These are phyloP conservation scores for Pygmarrhopalites habei DNA, from an alignment of 1,140 invertebrate genomes.

Conservation along the genomic window DNA sequence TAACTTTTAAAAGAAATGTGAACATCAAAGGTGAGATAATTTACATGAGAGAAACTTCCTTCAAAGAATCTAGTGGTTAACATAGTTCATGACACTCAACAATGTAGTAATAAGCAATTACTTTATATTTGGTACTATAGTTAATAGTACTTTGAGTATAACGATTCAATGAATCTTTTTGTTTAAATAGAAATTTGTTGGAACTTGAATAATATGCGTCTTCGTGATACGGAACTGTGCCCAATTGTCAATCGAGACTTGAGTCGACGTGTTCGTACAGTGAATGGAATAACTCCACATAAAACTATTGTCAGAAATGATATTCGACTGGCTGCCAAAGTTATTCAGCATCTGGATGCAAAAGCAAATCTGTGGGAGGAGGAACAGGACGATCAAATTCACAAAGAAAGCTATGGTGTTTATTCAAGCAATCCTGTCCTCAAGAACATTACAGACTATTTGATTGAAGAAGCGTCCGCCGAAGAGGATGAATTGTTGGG, in stretches of 20 bases:
- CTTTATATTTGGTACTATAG: no score
- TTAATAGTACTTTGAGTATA: no score
- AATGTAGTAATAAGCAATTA: no score
- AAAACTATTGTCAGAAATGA: slow-evolving; percentile 84
- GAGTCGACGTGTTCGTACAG: slow-evolving; percentile 80
- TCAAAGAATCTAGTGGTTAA: no score
- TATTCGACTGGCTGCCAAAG: slow-evolving; percentile 85
- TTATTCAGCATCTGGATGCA: slow-evolving; percentile 88
- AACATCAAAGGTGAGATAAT: slow-evolving; percentile 79
- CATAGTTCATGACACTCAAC: no score
- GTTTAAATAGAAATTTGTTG: slow-evolving; percentile 97
- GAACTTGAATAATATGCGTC: slow-evolving; percentile 92
- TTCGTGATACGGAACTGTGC: slow-evolving; percentile 85
- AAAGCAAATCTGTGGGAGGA: slow-evolving; percentile 71
- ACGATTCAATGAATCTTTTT: no score
- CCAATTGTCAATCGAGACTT: slow-evolving; percentile 91
- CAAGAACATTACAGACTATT: slow-evolving; percentile 94
- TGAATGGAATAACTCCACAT: slow-evolving; percentile 86
- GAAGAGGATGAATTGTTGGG: slow-evolving; percentile 96
- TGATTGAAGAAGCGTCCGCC: slow-evolving; percentile 96
- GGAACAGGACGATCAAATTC: slow-evolving; percentile 46
- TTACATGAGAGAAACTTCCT: no score
- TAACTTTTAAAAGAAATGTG: slow-evolving; percentile 91
- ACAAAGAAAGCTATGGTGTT: slow-evolving; percentile 59
- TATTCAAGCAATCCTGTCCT: slow-evolving; percentile 90